Evolutionary conservation across 2,797 vertebrate genomes (phyloP), one percentile per base, ranked within the genome.

Genomic region (Rallus crepitans): DNA sequence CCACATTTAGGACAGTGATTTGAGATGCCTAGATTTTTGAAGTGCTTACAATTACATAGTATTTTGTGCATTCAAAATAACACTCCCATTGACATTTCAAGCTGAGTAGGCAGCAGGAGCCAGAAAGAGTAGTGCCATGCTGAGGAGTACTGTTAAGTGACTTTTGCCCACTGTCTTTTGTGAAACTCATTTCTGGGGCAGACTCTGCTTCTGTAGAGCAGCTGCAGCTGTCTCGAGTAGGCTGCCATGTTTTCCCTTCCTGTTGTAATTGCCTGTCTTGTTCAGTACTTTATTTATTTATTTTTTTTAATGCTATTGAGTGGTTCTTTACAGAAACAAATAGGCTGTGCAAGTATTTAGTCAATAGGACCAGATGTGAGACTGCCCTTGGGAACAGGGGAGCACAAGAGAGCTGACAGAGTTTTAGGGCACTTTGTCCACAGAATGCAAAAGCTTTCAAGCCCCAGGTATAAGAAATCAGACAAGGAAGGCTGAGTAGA

Each of bases 401-500:
- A 50, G 25, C 50, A 52, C 15, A 28, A 52, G 25, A 27, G 25
- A 52, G 25, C 50, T 47, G n/a, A 7, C 18, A 71, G 35, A 40
- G 47, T 60, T 60, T 60, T 42, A n/a, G 45, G 25, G 65, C 2
- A 6, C 8, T 39, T 80, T 21, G 21, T 61, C 25, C 5, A 19
- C 5, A 27, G 14, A 33, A 1, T 0, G 1, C 6, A 42, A 15
- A 20, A 70, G 7, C 28, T 75, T 17, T 33, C 2, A 0, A 11
- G 37, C 17, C 5, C 28, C 40, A 6, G 6, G 4, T 39, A 6
- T 19, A 25, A 60, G 31, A n/a, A 45, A 71, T 25, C 15, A 52
- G 24, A 28, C 8, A 21, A 60, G 20, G 18, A 61, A 76, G 15
- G 28, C 4, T 50, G 31, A 45, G 15, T 70, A 0, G 4, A 77